Conservation (phyloP, 2,113 vertebrate genomes). For the Cercocebus atys region DNA sequence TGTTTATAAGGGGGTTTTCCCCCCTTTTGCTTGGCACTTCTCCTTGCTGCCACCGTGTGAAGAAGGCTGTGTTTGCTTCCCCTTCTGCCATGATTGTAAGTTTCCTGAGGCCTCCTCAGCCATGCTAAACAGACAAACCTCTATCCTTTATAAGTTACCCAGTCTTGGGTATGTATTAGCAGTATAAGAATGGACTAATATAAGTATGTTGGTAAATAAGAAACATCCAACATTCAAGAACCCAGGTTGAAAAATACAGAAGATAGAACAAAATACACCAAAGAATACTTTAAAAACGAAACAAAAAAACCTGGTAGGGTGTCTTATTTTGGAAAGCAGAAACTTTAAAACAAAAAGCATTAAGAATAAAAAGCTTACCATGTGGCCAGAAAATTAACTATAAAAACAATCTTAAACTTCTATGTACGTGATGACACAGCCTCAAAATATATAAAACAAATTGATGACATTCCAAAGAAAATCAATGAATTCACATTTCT, state of each 20-base stretch:
- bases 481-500: background rate
- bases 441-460: background rate
- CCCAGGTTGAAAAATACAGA: background rate
- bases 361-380: background rate
- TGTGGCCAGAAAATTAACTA: background rate
- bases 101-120: too few relatives aligned
- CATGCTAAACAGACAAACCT: too few relatives aligned
- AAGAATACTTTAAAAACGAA: background rate
- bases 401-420: background rate
- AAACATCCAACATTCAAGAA: background rate
- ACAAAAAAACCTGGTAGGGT: background rate
- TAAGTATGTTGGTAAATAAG: slow-evolving; percentile 9
- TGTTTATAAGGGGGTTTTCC: too few relatives aligned
- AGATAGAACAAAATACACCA: background rate
- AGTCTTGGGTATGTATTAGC: too few relatives aligned
- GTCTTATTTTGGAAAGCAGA: background rate
- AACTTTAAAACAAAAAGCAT: background rate
- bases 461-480: background rate
- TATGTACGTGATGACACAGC: too few relatives aligned
- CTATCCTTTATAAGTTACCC: too few relatives aligned
- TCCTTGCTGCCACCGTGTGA: too few relatives aligned
- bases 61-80: too few relatives aligned
- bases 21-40: too few relatives aligned
- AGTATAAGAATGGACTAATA: too few relatives aligned
- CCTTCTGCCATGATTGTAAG: too few relatives aligned